phyloP scores from a whole-genome alignment of 92 coral and sea anemone genomes.

The Nematostella vectensis region DNA sequence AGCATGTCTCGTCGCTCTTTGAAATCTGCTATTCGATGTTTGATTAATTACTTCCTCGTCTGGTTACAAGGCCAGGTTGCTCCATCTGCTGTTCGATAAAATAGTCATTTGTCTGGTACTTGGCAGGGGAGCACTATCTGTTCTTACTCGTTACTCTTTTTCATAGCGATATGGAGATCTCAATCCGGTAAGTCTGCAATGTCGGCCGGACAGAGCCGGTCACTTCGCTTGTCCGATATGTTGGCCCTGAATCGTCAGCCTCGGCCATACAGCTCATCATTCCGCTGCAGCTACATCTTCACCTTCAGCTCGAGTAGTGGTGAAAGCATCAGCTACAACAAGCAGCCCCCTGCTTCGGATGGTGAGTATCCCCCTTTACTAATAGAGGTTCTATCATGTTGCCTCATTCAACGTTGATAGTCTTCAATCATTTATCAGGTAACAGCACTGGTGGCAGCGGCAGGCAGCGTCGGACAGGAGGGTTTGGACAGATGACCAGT shows the following conservation, averaged over 20 bases:
- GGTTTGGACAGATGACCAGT: constrained; percentile 44
- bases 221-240: constrained; percentile 13
- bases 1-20: too few relatives aligned
- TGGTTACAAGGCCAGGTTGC: too few relatives aligned
- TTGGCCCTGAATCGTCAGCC: constrained; percentile 3
- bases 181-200: not conserved
- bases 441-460: constrained; percentile 9
- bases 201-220: constrained; percentile 4
- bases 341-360: constrained; percentile 54
- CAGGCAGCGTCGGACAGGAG: constrained; percentile 74
- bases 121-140: too few relatives aligned
- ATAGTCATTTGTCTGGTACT: too few relatives aligned
- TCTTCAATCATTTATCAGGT: not conserved
- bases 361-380: constrained; percentile 19
- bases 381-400: not conserved
- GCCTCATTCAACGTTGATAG: not conserved
- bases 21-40: too few relatives aligned
- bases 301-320: constrained; percentile 44
- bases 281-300: constrained; percentile 80
- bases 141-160: too few relatives aligned
- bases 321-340: constrained; percentile 67
- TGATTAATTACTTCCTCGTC: too few relatives aligned
- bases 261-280: constrained; percentile 17
- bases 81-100: too few relatives aligned
- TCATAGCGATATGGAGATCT: not conserved